Percentiles rank a stretch among this genome's conserved stretches.
These are phyloP conservation scores for Colostygia pectinataria DNA, from an alignment of 2,888 invertebrate species.

Conservation along the genomic window DNA sequence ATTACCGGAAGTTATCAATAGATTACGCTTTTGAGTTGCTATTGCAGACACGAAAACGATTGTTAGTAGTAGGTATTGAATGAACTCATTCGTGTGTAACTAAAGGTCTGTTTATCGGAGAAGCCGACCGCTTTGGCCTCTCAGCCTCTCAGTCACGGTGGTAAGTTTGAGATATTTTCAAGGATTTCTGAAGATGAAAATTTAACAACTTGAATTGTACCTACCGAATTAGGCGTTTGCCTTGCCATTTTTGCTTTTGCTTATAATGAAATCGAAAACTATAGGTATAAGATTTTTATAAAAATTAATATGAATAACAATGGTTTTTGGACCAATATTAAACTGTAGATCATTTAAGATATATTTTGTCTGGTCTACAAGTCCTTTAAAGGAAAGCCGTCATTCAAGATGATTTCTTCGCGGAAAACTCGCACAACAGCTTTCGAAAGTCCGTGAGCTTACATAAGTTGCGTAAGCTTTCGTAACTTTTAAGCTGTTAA, in stretches of 20 bases:
- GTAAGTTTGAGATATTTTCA: slow-evolving; percentile 41
- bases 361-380: neutral
- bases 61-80: slow-evolving; percentile 46
- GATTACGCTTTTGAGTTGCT: slow-evolving; percentile 34
- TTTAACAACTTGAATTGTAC: too few relatives aligned
- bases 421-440: slow-evolving; percentile 28
- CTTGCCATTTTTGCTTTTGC: too few relatives aligned
- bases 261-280: too few relatives aligned
- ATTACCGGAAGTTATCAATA: slow-evolving; percentile 35
- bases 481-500: slow-evolving; percentile 19
- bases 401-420: slow-evolving; percentile 45
- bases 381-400: slow-evolving; percentile 50
- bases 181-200: slow-evolving; percentile 33
- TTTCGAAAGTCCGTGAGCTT: slow-evolving; percentile 46
- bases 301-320: too few relatives aligned
- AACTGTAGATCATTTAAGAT: too few relatives aligned
- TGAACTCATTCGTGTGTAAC: slow-evolving; percentile 60
- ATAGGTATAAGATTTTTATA: too few relatives aligned
- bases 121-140: slow-evolving; percentile 46
- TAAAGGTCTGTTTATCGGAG: slow-evolving; percentile 57
- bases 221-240: too few relatives aligned
- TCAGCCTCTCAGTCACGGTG: slow-evolving; percentile 50
- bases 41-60: slow-evolving; percentile 44
- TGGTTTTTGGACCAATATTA: too few relatives aligned
- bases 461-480: slow-evolving; percentile 26